Base-by-base conservation (phyloP, 2,797 vertebrate species). In the Gobio occitaniae region DNA sequence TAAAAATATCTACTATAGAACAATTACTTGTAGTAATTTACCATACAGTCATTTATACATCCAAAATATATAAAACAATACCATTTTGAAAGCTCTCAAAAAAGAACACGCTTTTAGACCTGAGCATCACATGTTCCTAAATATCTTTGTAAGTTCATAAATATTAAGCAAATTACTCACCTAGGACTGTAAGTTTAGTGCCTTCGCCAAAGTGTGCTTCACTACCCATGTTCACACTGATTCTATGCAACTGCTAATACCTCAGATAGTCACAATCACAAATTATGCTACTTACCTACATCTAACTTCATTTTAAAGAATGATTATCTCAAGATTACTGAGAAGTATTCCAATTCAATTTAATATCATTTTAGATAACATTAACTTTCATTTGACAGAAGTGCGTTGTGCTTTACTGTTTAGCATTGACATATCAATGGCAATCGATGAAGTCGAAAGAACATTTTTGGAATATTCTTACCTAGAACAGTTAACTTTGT, bases 401-500 rank as follows among this genome's bases (percentile, higher is more conserved):
- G 52, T 41, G 3, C 52, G 15, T n/a, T 41, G 32, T 2, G 7
- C 6, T 21, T 41, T 65, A 16, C 6, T 11, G 56, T 78, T 5
- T 78, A 6, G 56, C 13, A 61, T 25, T 0, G 21, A 61, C 6
- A 29, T 13, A 0, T 19, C 1, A 50, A 5, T 25, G 19, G 3
- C 52, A 59, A 59, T 59, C 17, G 65, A 8, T 56, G 1, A 72
- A 75, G 75, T 54, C 41, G 3, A 36, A 44, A 50, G 1, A 11
- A 0, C 0, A 3, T 36, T 2, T 29, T 48, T 36, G 16, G 0
- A n/a, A 63, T 47, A 50, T 12, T 87, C 92, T 93, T 86, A 94
- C 92, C 94, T 6, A 94, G 78, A 85, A 95, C 92, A 0, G 91
- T 95, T 66, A 95, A 83, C 89, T 93, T 95, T 44, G 93, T 94